A percentile compares a stretch with the other conserved stretches of the same genome.
Evolutionary conservation across 2,797 vertebrate species (phyloP).

Genomic region (Rhinoraja longicauda): DNA sequence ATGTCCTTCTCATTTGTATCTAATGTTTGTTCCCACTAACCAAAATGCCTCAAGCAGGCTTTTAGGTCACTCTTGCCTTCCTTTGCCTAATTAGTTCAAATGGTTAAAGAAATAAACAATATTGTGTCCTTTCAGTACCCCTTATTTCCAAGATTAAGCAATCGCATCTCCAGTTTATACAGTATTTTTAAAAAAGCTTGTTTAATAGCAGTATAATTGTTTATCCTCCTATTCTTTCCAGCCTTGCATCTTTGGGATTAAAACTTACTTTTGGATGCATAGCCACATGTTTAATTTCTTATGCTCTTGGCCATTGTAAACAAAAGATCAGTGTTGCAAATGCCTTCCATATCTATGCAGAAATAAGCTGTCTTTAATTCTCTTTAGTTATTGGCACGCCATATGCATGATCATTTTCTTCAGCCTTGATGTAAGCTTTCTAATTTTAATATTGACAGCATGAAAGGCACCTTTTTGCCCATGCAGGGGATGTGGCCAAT

Average conservation of each 20-base stretch:
- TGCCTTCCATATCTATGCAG: not conserved
- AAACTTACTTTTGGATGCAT: not conserved
- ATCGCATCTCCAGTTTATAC: not conserved
- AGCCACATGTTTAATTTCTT: not conserved
- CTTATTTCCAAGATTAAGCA: not conserved
- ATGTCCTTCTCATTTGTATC: not conserved
- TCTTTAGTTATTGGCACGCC: not conserved
- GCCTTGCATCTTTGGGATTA: not conserved
- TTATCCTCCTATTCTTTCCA: not conserved
- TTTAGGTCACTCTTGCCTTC: not conserved
- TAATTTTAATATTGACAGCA: not conserved
- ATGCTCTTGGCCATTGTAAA: not conserved
- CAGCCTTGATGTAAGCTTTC: not conserved
- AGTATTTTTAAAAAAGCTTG: not conserved
- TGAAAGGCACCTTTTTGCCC: not conserved
- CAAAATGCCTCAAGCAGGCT: not conserved
- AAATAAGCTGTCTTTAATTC: not conserved
- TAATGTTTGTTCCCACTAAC: not conserved
- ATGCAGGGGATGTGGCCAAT: too few relatives aligned
- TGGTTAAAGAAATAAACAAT: not conserved
- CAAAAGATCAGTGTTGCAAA: not conserved
- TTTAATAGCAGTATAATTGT: not conserved
- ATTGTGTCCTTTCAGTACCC: not conserved
- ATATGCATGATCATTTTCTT: not conserved
- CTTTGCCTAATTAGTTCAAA: not conserved